These are phyloP conservation scores for Cottus gobio DNA, from an alignment of 2,113 vertebrate species.

Conservation along the genomic window DNA sequence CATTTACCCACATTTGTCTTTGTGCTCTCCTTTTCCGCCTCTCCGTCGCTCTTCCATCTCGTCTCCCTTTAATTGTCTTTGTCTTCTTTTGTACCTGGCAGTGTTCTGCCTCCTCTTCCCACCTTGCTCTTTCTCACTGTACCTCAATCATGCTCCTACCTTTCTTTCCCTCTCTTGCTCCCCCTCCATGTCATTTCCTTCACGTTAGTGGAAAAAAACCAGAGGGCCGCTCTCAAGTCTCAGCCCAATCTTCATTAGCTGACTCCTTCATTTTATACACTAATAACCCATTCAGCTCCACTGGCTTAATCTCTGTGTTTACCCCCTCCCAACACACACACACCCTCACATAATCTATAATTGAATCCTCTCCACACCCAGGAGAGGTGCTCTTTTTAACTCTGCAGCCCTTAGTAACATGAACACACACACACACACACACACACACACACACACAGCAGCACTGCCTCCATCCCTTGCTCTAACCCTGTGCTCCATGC, in stretches of 20 bases:
- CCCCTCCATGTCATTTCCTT: not conserved
- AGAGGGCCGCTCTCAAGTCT: slow-evolving; percentile 25
- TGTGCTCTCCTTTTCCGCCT: slow-evolving; percentile 39
- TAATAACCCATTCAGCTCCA: slow-evolving; percentile 77
- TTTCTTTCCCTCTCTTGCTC: not conserved
- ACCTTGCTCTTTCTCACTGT: not conserved
- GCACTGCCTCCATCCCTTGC: slow-evolving; percentile 5
- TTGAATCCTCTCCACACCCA: slow-evolving; percentile 77
- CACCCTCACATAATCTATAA: slow-evolving; percentile 79
- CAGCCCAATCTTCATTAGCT: slow-evolving; percentile 72
- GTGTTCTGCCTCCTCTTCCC: slow-evolving; percentile 1
- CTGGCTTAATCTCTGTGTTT: slow-evolving; percentile 64
- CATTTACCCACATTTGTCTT: slow-evolving; percentile 74
- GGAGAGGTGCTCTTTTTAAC: slow-evolving; percentile 66
- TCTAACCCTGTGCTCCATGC: slow-evolving; percentile 24
- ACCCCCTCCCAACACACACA: slow-evolving; percentile 5
- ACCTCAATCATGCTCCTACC: slow-evolving; percentile 25
- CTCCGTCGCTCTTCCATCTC: slow-evolving; percentile 36
- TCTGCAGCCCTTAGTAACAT: slow-evolving; percentile 22
- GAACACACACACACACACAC: slow-evolving; percentile 17
- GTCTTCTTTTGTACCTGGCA: slow-evolving; percentile 46
- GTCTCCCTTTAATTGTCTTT: slow-evolving; percentile 64
- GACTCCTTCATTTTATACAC: slow-evolving; percentile 64
- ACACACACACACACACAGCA: slow-evolving; percentile 16
- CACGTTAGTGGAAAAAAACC: slow-evolving; percentile 9